A percentile compares a stretch with the other conserved stretches of the same genome.
These are phyloP conservation scores for Hucho hucho DNA, from an alignment of 2,113 vertebrate genomes.

Conservation along the genomic window DNA sequence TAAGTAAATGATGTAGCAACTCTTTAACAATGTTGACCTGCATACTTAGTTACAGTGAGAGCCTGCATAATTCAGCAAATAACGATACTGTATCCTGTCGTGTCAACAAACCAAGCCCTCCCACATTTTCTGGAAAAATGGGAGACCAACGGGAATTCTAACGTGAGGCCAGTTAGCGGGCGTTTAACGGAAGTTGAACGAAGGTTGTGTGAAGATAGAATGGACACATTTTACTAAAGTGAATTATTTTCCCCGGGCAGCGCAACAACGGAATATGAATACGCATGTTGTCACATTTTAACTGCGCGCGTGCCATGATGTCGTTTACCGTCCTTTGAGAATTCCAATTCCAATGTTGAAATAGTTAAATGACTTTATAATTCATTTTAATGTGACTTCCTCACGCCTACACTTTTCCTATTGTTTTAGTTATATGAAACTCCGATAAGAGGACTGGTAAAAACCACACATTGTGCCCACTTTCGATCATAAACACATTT, in stretches of 20 bases:
- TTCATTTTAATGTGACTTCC: not conserved
- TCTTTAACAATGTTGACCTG: not conserved
- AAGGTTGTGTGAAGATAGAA: not conserved
- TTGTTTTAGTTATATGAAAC: not conserved
- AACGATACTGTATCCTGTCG: too few relatives aligned
- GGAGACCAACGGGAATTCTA: not conserved
- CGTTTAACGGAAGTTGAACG: conserved; percentile 2
- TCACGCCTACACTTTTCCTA: not conserved
- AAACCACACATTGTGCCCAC: not conserved
- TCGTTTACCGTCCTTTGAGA: not conserved
- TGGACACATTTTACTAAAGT: not conserved
- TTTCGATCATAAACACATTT: not conserved
- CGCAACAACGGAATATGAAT: not conserved
- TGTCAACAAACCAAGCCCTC: conserved; percentile 6
- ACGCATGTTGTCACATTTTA: not conserved
- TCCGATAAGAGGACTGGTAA: not conserved
- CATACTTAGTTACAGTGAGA: not conserved
- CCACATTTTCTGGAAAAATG: not conserved
- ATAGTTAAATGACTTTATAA: not conserved
- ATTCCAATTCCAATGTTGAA: not conserved
- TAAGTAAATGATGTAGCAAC: not conserved
- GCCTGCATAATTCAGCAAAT: too few relatives aligned
- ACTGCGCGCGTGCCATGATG: not conserved
- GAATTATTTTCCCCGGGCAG: not conserved
- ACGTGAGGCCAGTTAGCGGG: not conserved